Percentiles rank a stretch among this genome's conserved stretches.
phyloP scores from a whole-genome alignment of 2,113 vertebrate genomes.

The Otocyon megalotis region DNA sequence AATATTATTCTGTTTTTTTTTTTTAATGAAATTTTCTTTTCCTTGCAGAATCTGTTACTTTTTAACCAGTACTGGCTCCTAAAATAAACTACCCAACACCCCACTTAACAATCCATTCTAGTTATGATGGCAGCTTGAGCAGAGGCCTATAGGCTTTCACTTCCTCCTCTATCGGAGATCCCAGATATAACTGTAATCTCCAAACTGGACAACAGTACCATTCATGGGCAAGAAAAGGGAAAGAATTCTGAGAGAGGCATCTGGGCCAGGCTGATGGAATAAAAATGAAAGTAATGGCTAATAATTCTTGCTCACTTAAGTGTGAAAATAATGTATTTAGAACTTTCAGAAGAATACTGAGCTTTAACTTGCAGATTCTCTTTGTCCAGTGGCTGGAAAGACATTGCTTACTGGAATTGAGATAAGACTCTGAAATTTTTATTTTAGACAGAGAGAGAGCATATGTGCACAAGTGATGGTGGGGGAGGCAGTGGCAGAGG shows the following conservation, averaged over 20 bases:
- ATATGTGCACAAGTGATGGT: not conserved
- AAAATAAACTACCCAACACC: not conserved
- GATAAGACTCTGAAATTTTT: not conserved
- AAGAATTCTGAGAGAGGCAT: not conserved
- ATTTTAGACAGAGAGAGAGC: not conserved
- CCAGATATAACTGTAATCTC: not conserved
- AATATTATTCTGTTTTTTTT: not conserved
- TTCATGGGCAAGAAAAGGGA: not conserved
- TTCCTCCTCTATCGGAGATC: not conserved
- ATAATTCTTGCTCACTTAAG: not conserved
- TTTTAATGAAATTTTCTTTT: not conserved
- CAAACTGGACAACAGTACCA: not conserved
- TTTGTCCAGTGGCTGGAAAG: not conserved
- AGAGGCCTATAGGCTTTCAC: fast-evolving
- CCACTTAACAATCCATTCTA: too few relatives aligned
- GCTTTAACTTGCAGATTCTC: not conserved
- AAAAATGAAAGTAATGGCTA: not conserved
- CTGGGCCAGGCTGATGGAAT: not conserved
- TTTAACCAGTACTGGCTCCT: not conserved
- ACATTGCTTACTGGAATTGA: not conserved
- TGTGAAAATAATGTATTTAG: not conserved
- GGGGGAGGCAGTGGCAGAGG: not conserved
- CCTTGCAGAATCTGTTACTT: not conserved
- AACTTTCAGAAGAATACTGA: not conserved
- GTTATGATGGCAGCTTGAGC: not conserved